Evolutionary conservation across 2,888 invertebrate genomes (phyloP), one percentile per base, ranked within the genome.

Genomic region (Eledone cirrhosa): DNA sequence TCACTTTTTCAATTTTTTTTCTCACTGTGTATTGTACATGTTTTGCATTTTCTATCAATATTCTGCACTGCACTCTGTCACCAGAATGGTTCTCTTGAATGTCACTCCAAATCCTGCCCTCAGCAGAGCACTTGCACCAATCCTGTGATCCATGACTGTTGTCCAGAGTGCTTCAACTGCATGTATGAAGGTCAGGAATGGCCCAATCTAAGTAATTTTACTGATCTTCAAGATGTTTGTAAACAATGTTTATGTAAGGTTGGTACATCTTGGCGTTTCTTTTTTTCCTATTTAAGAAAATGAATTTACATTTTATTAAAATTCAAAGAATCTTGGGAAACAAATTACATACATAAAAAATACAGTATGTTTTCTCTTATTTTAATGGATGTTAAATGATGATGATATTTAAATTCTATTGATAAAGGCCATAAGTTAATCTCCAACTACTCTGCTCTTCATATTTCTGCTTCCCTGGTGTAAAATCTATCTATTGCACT

Each of bases 221-320:
- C 76, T 47, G 48, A 76, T 47, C 76, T 48, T 27, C 47, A 22
- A 24, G 76, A 76, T 76, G 13, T 24, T 24, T 76, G 76, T 48
- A 47, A 29, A 48, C n/a, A 48, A 7, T 76, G 76, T 48, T 47
- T 47, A 27, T 76, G 76, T 24, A 24, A 76, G 76, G 76, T 76
- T 72, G 41, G 72, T 72, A 72, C 72, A 72, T n/a, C 19, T 41
- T 72, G 31, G 22, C 31, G n/a, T 72, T 72, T 41, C 72, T 41
- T 41, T 41, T 33, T 41, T 41, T 41, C 41, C 11, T 41, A 41
- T 41, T 41, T 41, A 41, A 41, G n/a, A n/a, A n/a, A n/a, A n/a
- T n/a, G n/a, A n/a, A n/a, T n/a, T n/a, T n/a, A n/a, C n/a, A n/a
- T n/a, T n/a, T n/a, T n/a, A n/a, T n/a, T n/a, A n/a, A n/a, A n/a